These are phyloP conservation scores for Hypselothyrea guttata DNA, from an alignment of 2,888 invertebrate genomes.

Conservation along the genomic window DNA sequence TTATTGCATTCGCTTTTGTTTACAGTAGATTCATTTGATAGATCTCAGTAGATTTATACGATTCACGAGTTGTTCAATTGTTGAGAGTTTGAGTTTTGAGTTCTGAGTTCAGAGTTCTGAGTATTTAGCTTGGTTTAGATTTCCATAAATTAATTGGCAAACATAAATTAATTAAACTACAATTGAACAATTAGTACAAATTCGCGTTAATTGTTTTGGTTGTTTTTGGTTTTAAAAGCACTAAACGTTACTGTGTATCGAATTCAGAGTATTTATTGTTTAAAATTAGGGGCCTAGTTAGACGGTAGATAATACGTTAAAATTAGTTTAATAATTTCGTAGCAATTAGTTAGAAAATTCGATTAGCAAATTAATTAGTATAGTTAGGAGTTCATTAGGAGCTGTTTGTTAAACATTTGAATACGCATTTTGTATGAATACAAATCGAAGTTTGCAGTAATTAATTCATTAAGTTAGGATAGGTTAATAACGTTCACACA, in stretches of 20 bases:
- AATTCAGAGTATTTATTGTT: constrained; percentile 63
- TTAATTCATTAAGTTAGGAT: constrained; percentile 52
- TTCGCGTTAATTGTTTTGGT: constrained; percentile 16
- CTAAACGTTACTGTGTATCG: constrained; percentile 49
- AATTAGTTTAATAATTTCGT: constrained; percentile 38
- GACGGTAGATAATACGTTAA: constrained; percentile 15
- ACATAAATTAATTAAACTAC: constrained; percentile 63
- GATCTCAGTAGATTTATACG: constrained; percentile 38
- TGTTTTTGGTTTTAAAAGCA: constrained; percentile 68
- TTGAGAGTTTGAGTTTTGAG: constrained; percentile 13
- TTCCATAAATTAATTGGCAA: constrained; percentile 44
- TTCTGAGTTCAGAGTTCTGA: constrained; percentile 58
- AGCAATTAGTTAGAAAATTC: constrained; percentile 65
- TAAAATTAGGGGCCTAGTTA: constrained; percentile 42
- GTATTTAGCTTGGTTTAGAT: constrained; percentile 56
- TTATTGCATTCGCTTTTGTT: constrained; percentile 60
- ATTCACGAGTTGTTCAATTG: constrained; percentile 49
- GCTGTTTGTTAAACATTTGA: constrained; percentile 18
- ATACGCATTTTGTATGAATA: constrained; percentile 45
- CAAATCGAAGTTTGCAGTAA: constrained; percentile 44
- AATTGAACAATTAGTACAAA: constrained; percentile 29
- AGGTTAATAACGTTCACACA: constrained; percentile 64
- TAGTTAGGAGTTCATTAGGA: constrained; percentile 53
- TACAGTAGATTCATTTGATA: constrained; percentile 44
- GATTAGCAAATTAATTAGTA: constrained; percentile 67